Percentiles rank a stretch among this genome's conserved stretches.
Evolutionary conservation across 2,888 invertebrate genomes (phyloP).

Genomic region (Eristalis tenax): DNA sequence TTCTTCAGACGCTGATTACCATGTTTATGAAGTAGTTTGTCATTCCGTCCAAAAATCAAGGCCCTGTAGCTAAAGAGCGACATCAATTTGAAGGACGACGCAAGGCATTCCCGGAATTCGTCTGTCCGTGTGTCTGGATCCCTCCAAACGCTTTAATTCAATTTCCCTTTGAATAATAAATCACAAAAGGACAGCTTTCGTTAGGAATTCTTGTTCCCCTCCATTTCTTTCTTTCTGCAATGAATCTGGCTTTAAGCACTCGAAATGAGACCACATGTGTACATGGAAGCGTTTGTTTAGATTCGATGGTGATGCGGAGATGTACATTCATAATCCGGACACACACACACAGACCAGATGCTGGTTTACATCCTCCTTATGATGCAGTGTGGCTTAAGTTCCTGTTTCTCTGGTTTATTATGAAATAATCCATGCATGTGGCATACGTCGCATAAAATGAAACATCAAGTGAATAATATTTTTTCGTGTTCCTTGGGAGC

Average conservation of each 20-base stretch:
- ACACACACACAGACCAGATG: background rate
- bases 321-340: background rate
- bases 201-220: background rate
- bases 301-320: background rate
- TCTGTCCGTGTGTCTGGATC: background rate
- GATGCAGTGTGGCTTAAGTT: constrained; percentile 7
- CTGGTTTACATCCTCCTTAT: background rate
- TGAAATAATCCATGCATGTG: constrained; percentile 54
- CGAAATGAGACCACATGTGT: background rate
- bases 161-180: constrained; percentile 57
- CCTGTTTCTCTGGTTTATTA: constrained; percentile 13
- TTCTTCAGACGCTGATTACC: constrained; percentile 54
- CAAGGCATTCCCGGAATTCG: background rate
- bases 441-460: constrained; percentile 59
- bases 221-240: background rate
- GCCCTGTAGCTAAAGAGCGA: constrained; percentile 11
- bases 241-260: background rate
- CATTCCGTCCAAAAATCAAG: constrained; percentile 27
- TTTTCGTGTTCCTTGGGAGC: constrained; percentile 6
- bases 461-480: constrained; percentile 49
- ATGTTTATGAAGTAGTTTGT: constrained; percentile 48
- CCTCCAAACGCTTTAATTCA: constrained; percentile 38
- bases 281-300: background rate
- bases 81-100: constrained; percentile 41
- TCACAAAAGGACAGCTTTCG: constrained; percentile 26